Base-by-base conservation (phyloP, 2,797 vertebrate species). In the Ataeniobius toweri region DNA sequence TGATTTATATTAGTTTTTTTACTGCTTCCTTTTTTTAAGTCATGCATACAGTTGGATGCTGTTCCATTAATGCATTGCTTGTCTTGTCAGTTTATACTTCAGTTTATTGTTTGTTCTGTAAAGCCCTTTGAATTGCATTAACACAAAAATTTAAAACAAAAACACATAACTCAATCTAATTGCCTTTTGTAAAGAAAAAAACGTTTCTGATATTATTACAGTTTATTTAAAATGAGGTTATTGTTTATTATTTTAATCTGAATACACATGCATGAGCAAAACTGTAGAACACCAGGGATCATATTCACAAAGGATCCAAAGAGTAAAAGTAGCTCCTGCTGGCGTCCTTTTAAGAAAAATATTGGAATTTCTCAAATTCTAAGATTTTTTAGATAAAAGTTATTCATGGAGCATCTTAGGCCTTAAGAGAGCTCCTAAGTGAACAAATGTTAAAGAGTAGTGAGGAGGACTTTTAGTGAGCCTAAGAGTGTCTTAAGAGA, bases 21-120 rank as follows among this genome's bases (percentile, higher is more conserved):
- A 16, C 41, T 69, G 44, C 67, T 69, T 69, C 67, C 67, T 69
- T 48, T 69, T 67, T 69, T 69, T 69, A 46, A 14, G 10, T 46
- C n/a, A 69, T 69, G 24, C 67, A 69, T 48, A 46, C n/a, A 48
- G 67, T 2, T 68, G 65, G 24, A 44, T 44, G 10, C 44, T 26
- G 44, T 13, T 3, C 44, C 16, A 7, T 46, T 26, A 26, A 69
- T 69, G 24, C 16, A 18, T 26, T 14, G 24, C 26, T 69, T 16
- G 67, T 48, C 12, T 3, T 1, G 14, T 69, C 41, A 24, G 36
- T 20, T 67, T 41, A 41, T 26, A 16, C 41, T 46, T 46, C 39
- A 7, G 24, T 44, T 39, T 13, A 2, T 8, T 14, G 4, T 68
- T 68, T 68, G 65, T 68, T 68, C 65, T 68, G 65, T 44, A n/a